Percentiles rank a stretch among this genome's conserved stretches.
phyloP scores from a whole-genome alignment of 1,140 invertebrate genomes.

The Drosophila pseudoobscura region DNA sequence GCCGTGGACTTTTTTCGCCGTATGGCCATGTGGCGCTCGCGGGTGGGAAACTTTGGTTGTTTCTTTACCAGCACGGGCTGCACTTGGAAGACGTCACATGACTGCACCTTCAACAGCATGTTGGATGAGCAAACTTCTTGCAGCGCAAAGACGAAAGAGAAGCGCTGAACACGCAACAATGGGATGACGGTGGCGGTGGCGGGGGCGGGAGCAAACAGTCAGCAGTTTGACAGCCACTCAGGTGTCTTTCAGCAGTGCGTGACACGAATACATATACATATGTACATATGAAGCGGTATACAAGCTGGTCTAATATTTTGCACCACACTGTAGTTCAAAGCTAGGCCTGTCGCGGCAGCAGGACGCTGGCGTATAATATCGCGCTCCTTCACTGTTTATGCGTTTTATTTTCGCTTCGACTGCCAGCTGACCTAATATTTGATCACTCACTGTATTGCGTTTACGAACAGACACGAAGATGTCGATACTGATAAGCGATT shows the following conservation, averaged over 20 bases:
- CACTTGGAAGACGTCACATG: constrained; percentile 83
- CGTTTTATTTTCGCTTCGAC: too few relatives aligned
- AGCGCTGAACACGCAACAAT: constrained; percentile 38
- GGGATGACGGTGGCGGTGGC: neutral
- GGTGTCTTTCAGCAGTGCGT: constrained; percentile 8
- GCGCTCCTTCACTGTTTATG: too few relatives aligned
- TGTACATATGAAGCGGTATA: neutral
- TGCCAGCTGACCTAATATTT: too few relatives aligned
- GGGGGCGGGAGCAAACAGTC: neutral
- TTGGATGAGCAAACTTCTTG: constrained; percentile 6
- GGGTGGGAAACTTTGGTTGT: constrained; percentile 87
- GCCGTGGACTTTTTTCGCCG: constrained; percentile 83
- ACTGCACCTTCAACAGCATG: constrained; percentile 73
- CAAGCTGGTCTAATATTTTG: too few relatives aligned
- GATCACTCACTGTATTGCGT: too few relatives aligned
- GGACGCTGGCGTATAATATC: too few relatives aligned
- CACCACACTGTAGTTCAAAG: too few relatives aligned
- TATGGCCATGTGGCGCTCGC: constrained; percentile 87
- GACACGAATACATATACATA: constrained; percentile 13
- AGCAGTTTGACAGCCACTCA: neutral
- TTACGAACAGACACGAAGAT: constrained; percentile 13
- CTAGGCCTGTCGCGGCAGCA: too few relatives aligned
- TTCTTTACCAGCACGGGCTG: constrained; percentile 85
- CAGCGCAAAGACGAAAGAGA: too few relatives aligned
- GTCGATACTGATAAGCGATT: constrained; percentile 43